Evolutionary conservation across 2,113 vertebrate species (phyloP), one percentile per base, ranked within the genome.

Genomic region (Boleophthalmus pectinirostris): DNA sequence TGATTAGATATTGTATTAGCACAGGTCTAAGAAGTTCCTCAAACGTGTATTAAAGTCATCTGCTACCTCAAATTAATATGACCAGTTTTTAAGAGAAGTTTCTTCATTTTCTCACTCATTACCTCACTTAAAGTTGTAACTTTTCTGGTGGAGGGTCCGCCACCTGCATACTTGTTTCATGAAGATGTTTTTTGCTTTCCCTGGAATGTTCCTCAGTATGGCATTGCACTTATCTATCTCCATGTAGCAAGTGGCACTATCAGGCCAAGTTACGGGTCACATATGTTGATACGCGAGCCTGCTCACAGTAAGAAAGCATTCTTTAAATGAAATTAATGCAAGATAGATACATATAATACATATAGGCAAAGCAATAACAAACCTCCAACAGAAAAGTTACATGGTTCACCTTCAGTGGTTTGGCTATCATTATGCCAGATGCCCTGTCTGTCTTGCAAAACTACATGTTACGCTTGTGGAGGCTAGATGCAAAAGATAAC

Each of bases 401-500:
- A 20, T 9, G n/a, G 16, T 29, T 8, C 6, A 25, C 14, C 23
- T 61, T 18, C 8, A 33, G 13, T 20, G 5, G 12, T 33, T 43
- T 61, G 11, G 25, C 24, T 16, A 3, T 33, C 23, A 33, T 61
- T 29, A 33, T 33, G 16, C 7, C 58, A 61, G 16, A 61, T 61
- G 58, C 58, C 58, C 58, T 33, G 7, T 16, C 58, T 33, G 56
- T 58, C 13, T 25, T 58, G 24, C 56, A 65, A 65, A 38, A 20
- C 20, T 43, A 43, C 56, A 58, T 58, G 23, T 64, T 73, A 45
- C 60, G 60, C 61, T 60, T 80, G 57, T 73, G 75, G 81, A 66
- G 74, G 71, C 73, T 60, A 60, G 76, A 82, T 78, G 66, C 72
- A 72, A 54, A 54, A 82, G 76, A 87, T 72, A 63, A 75, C 82